Evolutionary conservation across 1,140 invertebrate species (phyloP).

Genomic region (Hestina assimilis): DNA sequence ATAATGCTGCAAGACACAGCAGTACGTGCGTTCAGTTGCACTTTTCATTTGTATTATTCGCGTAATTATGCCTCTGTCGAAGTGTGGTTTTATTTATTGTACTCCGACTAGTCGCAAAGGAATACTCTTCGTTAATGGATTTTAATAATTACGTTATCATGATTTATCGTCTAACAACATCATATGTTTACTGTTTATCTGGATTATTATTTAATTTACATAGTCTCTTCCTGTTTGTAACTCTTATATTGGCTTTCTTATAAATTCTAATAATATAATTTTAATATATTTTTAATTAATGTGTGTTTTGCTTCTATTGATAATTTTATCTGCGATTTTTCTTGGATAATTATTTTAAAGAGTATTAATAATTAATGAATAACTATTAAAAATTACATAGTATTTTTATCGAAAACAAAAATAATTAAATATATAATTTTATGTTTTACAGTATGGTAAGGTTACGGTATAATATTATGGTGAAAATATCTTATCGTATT

Average conservation of each 20-base stretch:
- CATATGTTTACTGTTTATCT: not conserved
- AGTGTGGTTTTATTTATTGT: conserved; percentile 52
- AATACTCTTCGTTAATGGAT: conserved; percentile 54
- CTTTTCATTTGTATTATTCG: conserved; percentile 65
- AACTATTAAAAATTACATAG: too few species aligned
- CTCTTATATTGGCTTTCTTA: too few species aligned
- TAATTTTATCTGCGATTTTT: too few species aligned
- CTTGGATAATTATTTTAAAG: not conserved
- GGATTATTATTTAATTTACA: too few species aligned
- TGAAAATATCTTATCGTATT: too few species aligned
- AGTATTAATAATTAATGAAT: not conserved
- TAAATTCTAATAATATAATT: too few species aligned
- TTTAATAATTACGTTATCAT: conserved; percentile 47
- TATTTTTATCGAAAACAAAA: too few species aligned
- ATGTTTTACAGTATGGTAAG: too few species aligned
- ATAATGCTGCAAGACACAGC: conserved; percentile 58
- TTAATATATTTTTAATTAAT: too few species aligned
- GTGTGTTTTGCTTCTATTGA: not conserved
- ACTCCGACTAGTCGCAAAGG: conserved; percentile 39
- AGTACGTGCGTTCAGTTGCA: conserved; percentile 57
- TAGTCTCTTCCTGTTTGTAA: not conserved
- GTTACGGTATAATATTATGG: too few species aligned
- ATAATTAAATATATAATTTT: too few species aligned
- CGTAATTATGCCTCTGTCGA: conserved; percentile 57
- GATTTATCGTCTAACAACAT: conserved; percentile 22